phyloP scores from a whole-genome alignment of 2,888 invertebrate species.

The Drosophila nigricruria region DNA sequence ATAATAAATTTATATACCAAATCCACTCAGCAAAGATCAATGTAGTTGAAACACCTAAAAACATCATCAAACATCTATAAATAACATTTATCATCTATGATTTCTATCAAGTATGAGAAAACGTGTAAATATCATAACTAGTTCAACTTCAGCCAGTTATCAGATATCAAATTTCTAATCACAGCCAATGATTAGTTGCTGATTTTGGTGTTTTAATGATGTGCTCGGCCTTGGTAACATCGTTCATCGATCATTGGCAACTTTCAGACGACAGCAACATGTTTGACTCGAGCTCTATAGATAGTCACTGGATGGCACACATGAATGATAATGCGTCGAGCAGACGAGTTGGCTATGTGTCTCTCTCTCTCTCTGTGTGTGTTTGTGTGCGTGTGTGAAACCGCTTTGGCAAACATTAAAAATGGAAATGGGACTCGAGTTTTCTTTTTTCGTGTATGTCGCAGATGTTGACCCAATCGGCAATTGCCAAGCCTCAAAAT shows the following conservation, averaged over 20 bases:
- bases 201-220: slow-evolving; percentile 26
- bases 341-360: slow-evolving; percentile 29
- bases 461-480: slow-evolving; percentile 15
- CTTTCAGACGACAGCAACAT: slow-evolving; percentile 39
- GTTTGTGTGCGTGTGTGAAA: slow-evolving; percentile 20
- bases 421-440: slow-evolving; percentile 28
- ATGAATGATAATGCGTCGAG: slow-evolving; percentile 40
- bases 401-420: slow-evolving; percentile 23
- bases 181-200: slow-evolving; percentile 17
- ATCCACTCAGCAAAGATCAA: too few species aligned
- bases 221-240: slow-evolving; percentile 49
- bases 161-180: background rate
- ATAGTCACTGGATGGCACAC: slow-evolving; percentile 52
- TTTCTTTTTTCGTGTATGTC: slow-evolving; percentile 47
- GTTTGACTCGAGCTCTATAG: slow-evolving; percentile 54
- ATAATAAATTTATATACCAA: too few species aligned
- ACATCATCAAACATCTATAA: background rate
- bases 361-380: background rate
- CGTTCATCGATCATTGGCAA: slow-evolving; percentile 15
- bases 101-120: background rate
- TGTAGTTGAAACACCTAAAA: too few species aligned
- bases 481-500: background rate
- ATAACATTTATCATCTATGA: background rate
- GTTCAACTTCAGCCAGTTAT: slow-evolving; percentile 1
- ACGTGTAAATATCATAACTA: slow-evolving; percentile 2